Conservation (phyloP, 2,113 vertebrate species). For the Callipepla squamata region DNA sequence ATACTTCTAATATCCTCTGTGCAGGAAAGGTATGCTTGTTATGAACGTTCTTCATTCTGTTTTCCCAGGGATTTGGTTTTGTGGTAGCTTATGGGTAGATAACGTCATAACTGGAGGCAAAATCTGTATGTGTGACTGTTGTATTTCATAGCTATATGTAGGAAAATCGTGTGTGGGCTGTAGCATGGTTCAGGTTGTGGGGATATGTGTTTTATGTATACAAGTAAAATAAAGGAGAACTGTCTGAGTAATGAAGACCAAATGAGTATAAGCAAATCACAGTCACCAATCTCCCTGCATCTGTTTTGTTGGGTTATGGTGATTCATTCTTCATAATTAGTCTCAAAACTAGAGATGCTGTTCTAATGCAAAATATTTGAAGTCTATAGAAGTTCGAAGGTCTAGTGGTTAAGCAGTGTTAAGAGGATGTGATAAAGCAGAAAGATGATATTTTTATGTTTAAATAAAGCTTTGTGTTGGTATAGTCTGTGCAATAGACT, state of each 20-base stretch:
- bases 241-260: neutral
- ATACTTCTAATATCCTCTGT: constrained; percentile 92
- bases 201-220: neutral
- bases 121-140: neutral
- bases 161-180: neutral
- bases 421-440: neutral
- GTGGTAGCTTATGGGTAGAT: accelerated
- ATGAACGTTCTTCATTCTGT: neutral
- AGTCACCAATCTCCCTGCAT: neutral
- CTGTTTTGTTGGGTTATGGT: neutral
- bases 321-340: neutral
- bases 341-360: neutral
- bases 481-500: neutral
- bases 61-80: neutral
- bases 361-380: neutral
- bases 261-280: neutral
- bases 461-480: neutral
- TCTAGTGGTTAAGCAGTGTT: neutral
- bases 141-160: neutral
- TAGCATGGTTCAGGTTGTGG: neutral
- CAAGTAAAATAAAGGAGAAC: neutral
- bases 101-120: neutral
- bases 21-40: constrained; percentile 89
- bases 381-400: neutral
- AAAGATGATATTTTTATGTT: neutral